Evolutionary conservation across 2,888 invertebrate species (phyloP).

Genomic region (Lithophane semibrunnea): DNA sequence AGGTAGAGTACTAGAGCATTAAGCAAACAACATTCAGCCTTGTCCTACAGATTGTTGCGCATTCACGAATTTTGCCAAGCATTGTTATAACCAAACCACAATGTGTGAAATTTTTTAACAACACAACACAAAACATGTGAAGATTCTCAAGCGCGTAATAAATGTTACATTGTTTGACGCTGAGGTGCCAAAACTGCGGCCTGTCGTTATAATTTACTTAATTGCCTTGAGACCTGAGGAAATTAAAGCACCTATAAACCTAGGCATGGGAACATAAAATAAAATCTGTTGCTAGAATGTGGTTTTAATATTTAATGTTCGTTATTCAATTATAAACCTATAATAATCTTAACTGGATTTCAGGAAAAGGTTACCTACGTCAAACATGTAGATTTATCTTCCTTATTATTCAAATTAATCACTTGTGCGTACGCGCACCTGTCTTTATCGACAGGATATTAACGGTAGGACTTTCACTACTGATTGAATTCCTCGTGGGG

Average conservation of each 20-base stretch:
- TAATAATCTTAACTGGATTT: background rate
- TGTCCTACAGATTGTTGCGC: slow-evolving; percentile 57
- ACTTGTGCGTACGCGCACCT: slow-evolving; percentile 11
- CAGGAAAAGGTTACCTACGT: slow-evolving; percentile 8
- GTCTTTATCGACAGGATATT: slow-evolving; percentile 26
- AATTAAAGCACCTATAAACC: slow-evolving; percentile 23
- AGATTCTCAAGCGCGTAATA: slow-evolving; percentile 61
- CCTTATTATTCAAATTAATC: slow-evolving; percentile 19
- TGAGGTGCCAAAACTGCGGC: slow-evolving; percentile 46
- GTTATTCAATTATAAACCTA: too few species aligned
- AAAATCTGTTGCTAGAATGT: background rate
- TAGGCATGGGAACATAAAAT: background rate
- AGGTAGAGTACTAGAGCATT: slow-evolving; percentile 12
- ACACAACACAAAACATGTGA: slow-evolving; percentile 45
- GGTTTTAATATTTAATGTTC: background rate
- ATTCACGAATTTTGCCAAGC: slow-evolving; percentile 47
- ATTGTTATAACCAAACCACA: slow-evolving; percentile 51
- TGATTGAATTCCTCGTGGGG: background rate
- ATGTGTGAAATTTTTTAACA: slow-evolving; percentile 58
- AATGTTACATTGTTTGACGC: slow-evolving; percentile 53
- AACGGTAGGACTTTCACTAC: slow-evolving; percentile 26
- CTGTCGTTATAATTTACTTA: slow-evolving; percentile 37
- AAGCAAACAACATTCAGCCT: slow-evolving; percentile 55
- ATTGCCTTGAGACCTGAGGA: slow-evolving; percentile 26
- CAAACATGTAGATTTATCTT: slow-evolving; percentile 1